These are phyloP conservation scores for Hirtodrosophila cameraria DNA, from an alignment of 2,888 invertebrate species.

Conservation along the genomic window DNA sequence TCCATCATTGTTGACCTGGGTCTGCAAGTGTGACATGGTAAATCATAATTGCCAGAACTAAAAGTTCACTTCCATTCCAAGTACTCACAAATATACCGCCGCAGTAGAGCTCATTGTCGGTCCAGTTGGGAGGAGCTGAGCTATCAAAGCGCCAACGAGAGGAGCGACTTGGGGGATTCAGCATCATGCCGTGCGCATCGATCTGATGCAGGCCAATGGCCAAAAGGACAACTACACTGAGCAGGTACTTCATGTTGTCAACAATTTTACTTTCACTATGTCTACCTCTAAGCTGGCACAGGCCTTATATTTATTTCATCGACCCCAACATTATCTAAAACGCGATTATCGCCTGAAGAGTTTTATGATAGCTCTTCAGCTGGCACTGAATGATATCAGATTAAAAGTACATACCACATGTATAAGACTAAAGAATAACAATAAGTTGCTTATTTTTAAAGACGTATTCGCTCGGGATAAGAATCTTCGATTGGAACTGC, in stretches of 20 bases:
- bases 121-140: conserved; percentile 85
- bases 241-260: conserved; percentile 51
- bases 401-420: conserved; percentile 4
- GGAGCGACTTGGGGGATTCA: conserved; percentile 85
- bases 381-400: conserved; percentile 31
- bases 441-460: conserved; percentile 23
- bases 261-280: conserved; percentile 64
- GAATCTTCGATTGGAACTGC: conserved; percentile 42
- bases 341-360: conserved; percentile 49
- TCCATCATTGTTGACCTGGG: conserved; percentile 83
- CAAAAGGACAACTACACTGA: conserved; percentile 51
- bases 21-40: conserved; percentile 41
- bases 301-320: too few relatives aligned
- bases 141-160: conserved; percentile 85
- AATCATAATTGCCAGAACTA: background rate
- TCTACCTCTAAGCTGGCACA: background rate
- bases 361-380: conserved; percentile 59
- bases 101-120: conserved; percentile 86
- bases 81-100: conserved; percentile 84
- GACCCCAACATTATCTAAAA: conserved; percentile 33
- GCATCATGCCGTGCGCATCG: conserved; percentile 85
- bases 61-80: background rate
- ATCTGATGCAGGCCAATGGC: conserved; percentile 58
- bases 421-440: conserved; percentile 23
- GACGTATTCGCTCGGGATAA: conserved; percentile 38